These are phyloP conservation scores for Leucania comma DNA, from an alignment of 2,888 invertebrate species.

Conservation along the genomic window DNA sequence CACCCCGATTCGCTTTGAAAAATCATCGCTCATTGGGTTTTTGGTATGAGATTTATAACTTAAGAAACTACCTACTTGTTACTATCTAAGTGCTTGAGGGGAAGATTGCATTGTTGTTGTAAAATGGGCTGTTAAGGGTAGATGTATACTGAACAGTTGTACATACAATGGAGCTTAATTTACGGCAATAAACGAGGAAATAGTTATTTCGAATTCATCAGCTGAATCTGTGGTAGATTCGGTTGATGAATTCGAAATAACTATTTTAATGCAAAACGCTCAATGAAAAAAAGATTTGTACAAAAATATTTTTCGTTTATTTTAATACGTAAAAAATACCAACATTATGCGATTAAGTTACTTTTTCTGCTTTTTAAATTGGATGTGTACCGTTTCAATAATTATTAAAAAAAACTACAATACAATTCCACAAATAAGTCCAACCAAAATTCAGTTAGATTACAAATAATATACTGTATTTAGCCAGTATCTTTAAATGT, in stretches of 20 bases:
- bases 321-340: no score
- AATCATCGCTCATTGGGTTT: slow-evolving; percentile 84
- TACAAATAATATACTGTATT: background rate
- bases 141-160: background rate
- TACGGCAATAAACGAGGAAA: background rate
- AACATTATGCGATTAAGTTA: no score
- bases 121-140: slow-evolving; percentile 16
- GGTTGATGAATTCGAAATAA: no score
- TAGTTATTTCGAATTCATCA: background rate
- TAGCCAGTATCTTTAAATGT: background rate
- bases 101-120: slow-evolving; percentile 34
- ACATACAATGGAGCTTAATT: slow-evolving; percentile 22
- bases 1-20: slow-evolving; percentile 85
- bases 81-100: slow-evolving; percentile 48
- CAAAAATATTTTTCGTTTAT: no score
- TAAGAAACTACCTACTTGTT: slow-evolving; percentile 61
- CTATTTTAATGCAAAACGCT: background rate
- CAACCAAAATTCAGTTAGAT: background rate
- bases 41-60: slow-evolving; percentile 76
- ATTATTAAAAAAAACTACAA: no score
- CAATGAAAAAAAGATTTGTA: background rate
- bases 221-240: no score
- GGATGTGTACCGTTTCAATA: no score
- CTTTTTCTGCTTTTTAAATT: no score
- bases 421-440: background rate